Conservation (phyloP, 2,888 invertebrate species). For the Dione vanillae region DNA sequence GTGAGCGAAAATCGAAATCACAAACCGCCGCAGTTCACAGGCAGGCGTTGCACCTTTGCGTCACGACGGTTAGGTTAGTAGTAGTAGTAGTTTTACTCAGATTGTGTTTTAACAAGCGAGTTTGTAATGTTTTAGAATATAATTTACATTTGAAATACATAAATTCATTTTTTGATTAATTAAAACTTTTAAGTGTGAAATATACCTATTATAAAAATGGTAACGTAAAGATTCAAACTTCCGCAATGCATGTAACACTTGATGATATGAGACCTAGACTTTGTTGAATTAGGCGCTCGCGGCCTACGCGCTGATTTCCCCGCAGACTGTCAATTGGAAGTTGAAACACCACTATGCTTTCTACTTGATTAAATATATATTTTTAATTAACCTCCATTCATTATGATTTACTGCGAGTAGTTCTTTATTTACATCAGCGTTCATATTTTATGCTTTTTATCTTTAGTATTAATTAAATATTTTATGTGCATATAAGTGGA, state of each 20-base stretch:
- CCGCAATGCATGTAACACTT: conserved; percentile 22
- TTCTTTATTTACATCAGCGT: conserved; percentile 31
- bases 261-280: conserved; percentile 33
- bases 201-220: conserved; percentile 9
- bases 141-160: background rate
- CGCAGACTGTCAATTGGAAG: conserved; percentile 62
- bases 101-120: background rate
- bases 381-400: conserved; percentile 54
- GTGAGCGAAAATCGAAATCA: no score
- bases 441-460: conserved; percentile 26
- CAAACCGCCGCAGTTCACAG: no score
- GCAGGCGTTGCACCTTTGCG: no score
- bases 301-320: conserved; percentile 71
- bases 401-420: conserved; percentile 29
- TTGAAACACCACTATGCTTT: conserved; percentile 64
- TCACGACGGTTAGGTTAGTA: no score
- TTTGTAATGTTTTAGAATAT: no score
- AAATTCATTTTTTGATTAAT: background rate
- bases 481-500: conserved; percentile 10
- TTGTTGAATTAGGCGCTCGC: conserved; percentile 45
- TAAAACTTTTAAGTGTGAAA: background rate
- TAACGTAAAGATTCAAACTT: conserved; percentile 11
- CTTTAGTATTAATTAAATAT: conserved; percentile 27
- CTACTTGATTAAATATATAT: conserved; percentile 71
- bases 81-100: background rate